Base-by-base conservation (phyloP, 2,113 vertebrate genomes). In the Otolemur garnettii region DNA sequence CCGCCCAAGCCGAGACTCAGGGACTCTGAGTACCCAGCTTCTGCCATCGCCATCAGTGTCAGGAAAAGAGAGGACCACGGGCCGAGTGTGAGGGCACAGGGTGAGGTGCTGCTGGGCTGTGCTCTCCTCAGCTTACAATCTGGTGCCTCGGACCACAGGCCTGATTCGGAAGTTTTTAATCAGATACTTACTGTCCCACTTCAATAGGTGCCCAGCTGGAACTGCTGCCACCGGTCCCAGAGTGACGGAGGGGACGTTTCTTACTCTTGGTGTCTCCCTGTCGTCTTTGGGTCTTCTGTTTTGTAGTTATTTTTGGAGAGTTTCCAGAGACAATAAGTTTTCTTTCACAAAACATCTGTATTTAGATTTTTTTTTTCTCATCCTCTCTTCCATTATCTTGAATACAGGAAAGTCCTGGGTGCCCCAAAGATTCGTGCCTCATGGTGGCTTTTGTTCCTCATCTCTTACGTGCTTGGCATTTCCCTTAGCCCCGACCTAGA, bases 241-340 rank as follows among this genome's bases (percentile, higher is more conserved):
- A 13, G 5, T 18, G 60, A n/a, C 4, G 24, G 59, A 42, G 12
- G 8, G 28, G 45, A 81, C 84, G 55, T 50, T 35, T 72, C 45
- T 28, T 80, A 10, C 24, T 77, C 85, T 79, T 33, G 5, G n/a
- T 42, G 26, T 77, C 22, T 71, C 13, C 33, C 35, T 81, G 55
- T 21, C 21, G 30, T 42, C 82, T 74, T 21, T 4, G 2, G 15
- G 15, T 53, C 66, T 82, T 78, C 80, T 35, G 14, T 38, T 50
- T 77, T 87, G 62, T 94, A 35, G 33, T 88, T 85, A 69, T 35
- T 93, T 87, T 81, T 87, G 62, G 38, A 38, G 38, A 38, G 38
- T 38, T 38, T 38, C 4, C 38, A 38, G 38, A 38, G 38, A 38
- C 38, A 38, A 38, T 38, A 38, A 38, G 38, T 38, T 38, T 38